Base-by-base conservation (phyloP, 2,888 invertebrate genomes). In the Apocheima hispidaria region DNA sequence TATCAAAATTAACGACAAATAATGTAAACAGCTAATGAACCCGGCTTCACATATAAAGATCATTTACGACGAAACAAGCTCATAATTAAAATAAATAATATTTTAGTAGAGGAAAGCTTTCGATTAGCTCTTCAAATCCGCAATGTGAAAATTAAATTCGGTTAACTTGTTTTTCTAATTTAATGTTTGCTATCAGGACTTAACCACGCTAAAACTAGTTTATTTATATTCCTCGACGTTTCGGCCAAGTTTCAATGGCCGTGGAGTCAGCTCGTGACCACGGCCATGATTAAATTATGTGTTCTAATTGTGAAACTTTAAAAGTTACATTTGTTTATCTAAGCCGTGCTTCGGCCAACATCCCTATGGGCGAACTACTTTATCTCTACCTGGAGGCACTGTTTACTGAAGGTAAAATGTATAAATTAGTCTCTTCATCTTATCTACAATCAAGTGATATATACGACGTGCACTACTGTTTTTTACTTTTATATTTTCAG, bases 311-410 rank as follows among this genome's bases (percentile, higher is more conserved):
- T n/a, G n/a, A n/a, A n/a, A n/a, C n/a, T n/a, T 51, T 51, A 38
- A 18, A 51, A n/a, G 30, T 51, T 40, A 40, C 40, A 40, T 40
- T 40, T 51, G 51, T 51, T 51, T 51, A 40, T 26, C 20, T 40
- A 30, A 12, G 40, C 51, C 14, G 7, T 10, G 30, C 30, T 7
- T n/a, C 20, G 35, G 12, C 16, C 44, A 46, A 46, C 23, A 44
- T 51, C 44, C 43, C 46, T 5, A 14, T 52, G 28, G 51, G 38
- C 41, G 48, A 53, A 59, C 53, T 48, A 53, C 41, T 59, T 52
- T 52, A 48, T 35, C 30, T 46, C 14, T 14, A 46, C 33, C 35
- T 35, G 21, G 20, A 52, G 35, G 21, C 46, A 35, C 10, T 43
- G 33, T 33, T 53, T 43, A 33, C 41, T 53, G 30, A 14, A 43